Base-by-base conservation (phyloP, 2,113 vertebrate species). In the Alethe castanea region DNA sequence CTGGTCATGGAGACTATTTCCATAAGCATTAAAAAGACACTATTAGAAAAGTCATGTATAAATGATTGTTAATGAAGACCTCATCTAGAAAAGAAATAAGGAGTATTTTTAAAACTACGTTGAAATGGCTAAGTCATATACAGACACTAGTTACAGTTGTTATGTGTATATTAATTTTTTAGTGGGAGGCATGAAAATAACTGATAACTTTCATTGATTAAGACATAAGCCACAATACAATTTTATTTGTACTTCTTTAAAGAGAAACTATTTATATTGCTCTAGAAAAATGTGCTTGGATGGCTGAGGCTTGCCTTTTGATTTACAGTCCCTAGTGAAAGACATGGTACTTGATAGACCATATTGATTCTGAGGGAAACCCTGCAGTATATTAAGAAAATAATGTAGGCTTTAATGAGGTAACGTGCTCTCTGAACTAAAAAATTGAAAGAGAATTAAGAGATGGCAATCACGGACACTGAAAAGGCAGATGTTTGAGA, bases 371-470 rank as follows among this genome's bases (percentile, higher is more conserved):
- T 53, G 66, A 42, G 60, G 86, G 86, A 92, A 95, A 65, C 59
- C 50, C 53, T 70, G 70, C 88, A 97, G 83, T 96, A 97, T 92
- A 92, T 90, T 87, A 92, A 92, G 78, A 92, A 97, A 97, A 95
- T 95, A 96, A 93, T 90, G 91, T 36, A 50, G 74, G 57, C 73
- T 88, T 96, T 97, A 94, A 86, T 94, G 88, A 97, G 81, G 81
- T 96, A 96, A 86, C 2, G 7, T 96, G 96, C 76, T 96, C 94
- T 96, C 95, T 94, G 95, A 96, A 96, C 65, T 96, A 88, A 98
- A 96, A 96, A 96, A 94, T 83, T 94, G 86, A 62, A 97, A 94
- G 92, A 96, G 94, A 95, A 91, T 95, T 96, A 98, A 7, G 40
- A 86, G 70, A 93, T 88, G 67, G 88, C 64, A 93, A 90, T 93